A percentile compares a stretch with the other conserved stretches of the same genome.
Evolutionary conservation across 2,113 vertebrate genomes (phyloP).

Genomic region (Calidris pugnax): DNA sequence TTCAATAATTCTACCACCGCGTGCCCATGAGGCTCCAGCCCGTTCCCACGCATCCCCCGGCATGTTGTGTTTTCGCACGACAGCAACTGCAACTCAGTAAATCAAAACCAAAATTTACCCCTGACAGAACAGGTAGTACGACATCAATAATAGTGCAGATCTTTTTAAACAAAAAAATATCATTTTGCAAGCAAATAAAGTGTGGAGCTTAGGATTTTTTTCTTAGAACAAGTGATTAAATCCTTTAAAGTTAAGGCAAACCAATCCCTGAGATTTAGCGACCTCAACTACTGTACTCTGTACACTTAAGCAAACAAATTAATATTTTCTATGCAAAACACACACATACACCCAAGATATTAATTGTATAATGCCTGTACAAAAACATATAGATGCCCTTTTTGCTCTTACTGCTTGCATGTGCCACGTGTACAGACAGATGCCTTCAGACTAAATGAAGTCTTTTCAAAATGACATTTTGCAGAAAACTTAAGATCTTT

Average conservation of each 20-base stretch:
- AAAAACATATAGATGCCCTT: background rate
- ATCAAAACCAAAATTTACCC: background rate
- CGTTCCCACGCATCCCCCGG: background rate
- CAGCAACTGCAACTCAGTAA: background rate
- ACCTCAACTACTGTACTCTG: background rate
- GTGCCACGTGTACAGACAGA: background rate
- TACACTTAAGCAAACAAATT: background rate
- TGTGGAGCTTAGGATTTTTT: background rate
- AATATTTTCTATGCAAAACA: background rate
- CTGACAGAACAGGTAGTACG: background rate
- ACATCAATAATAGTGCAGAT: background rate
- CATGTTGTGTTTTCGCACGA: background rate
- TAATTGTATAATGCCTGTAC: background rate
- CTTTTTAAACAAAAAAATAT: background rate
- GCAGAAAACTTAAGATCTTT: background rate
- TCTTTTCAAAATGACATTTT: background rate
- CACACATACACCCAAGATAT: background rate
- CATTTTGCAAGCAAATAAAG: background rate
- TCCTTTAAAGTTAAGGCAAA: conserved; percentile 5
- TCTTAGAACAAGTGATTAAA: background rate
- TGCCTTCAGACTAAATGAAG: background rate
- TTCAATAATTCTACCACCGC: background rate
- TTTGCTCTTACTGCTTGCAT: background rate
- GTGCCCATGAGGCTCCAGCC: rapidly evolving
- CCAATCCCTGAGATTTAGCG: background rate